Evolutionary conservation across 1,140 invertebrate species (phyloP).

Genomic region (Magallana ariakensis): DNA sequence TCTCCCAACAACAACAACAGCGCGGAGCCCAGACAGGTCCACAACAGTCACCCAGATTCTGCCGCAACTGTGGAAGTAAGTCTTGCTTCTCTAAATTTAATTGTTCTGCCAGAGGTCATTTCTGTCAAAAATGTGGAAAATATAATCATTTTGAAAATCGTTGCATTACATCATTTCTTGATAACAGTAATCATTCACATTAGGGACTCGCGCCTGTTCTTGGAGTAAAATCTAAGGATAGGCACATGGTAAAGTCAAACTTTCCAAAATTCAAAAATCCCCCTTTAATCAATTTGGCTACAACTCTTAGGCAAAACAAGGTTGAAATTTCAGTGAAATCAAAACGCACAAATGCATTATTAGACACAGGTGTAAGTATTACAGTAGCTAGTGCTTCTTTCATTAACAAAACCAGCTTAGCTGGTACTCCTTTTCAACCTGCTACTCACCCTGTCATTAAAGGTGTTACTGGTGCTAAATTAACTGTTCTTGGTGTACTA

Average conservation of each 20-base stretch:
- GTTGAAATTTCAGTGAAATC: background rate
- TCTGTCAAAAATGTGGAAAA: conserved; percentile 19
- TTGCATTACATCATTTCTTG: conserved; percentile 4
- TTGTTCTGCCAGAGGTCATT: conserved; percentile 33
- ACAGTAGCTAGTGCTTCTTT: conserved; percentile 16
- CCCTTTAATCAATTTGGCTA: conserved; percentile 20
- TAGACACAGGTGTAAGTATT: conserved; percentile 36
- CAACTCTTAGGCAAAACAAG: conserved; percentile 29
- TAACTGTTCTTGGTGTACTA: conserved; percentile 24
- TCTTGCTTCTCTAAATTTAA: conserved; percentile 25
- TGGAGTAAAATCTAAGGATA: conserved; percentile 31
- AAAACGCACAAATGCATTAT: conserved; percentile 9
- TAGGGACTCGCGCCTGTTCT: conserved; percentile 40
- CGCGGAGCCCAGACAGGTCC: background rate
- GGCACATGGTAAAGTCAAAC: conserved; percentile 6
- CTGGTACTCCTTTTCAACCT: background rate
- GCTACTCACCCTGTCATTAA: conserved; percentile 14
- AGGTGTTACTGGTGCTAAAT: conserved; percentile 14
- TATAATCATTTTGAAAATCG: conserved; percentile 14
- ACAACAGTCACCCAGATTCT: background rate
- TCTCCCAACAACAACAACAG: background rate
- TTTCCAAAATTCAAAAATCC: background rate
- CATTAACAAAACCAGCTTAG: background rate
- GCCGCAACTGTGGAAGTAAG: conserved; percentile 38
- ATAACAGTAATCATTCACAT: background rate